These are phyloP conservation scores for Stomatorhinus walkeri DNA, from an alignment of 2,797 vertebrate genomes.

Conservation along the genomic window DNA sequence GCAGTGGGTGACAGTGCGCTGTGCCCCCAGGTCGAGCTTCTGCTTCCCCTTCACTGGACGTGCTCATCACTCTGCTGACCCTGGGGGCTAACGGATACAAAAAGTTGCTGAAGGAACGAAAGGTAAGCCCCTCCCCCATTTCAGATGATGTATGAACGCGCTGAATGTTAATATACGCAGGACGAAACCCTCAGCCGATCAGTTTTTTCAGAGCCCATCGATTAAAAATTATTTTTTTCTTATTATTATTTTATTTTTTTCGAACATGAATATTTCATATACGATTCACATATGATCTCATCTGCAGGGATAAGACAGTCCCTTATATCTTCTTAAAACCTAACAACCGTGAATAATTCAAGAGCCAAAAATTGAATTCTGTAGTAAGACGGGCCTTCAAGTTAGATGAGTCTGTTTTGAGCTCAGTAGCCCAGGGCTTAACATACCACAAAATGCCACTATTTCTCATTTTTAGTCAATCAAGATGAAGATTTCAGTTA, in stretches of 20 bases:
- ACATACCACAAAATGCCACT: neutral
- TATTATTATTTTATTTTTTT: slow-evolving; percentile 13
- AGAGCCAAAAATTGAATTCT: slow-evolving; percentile 22
- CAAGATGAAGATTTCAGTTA: neutral
- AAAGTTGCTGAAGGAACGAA: slow-evolving; percentile 81
- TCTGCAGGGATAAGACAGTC: slow-evolving; percentile 40
- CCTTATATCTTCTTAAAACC: slow-evolving; percentile 20
- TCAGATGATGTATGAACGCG: neutral
- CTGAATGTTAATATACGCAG: neutral
- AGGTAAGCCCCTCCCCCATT: slow-evolving; percentile 60
- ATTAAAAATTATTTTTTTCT: slow-evolving; percentile 38
- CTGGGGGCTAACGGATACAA: slow-evolving; percentile 84
- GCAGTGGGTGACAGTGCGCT: neutral
- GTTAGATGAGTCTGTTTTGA: neutral
- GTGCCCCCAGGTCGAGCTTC: slow-evolving; percentile 81
- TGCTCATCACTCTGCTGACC: slow-evolving; percentile 88
- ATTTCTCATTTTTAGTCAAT: neutral
- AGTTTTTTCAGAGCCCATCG: slow-evolving; percentile 35
- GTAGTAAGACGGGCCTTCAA: neutral
- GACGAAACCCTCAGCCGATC: slow-evolving; percentile 37
- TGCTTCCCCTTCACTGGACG: slow-evolving; percentile 85
- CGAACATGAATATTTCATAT: slow-evolving; percentile 47
- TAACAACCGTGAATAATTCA: slow-evolving; percentile 45
- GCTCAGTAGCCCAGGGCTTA: neutral
- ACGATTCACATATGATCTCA: slow-evolving; percentile 35